Conservation (phyloP, 2,888 invertebrate species). For the Drosophila anomelani region DNA sequence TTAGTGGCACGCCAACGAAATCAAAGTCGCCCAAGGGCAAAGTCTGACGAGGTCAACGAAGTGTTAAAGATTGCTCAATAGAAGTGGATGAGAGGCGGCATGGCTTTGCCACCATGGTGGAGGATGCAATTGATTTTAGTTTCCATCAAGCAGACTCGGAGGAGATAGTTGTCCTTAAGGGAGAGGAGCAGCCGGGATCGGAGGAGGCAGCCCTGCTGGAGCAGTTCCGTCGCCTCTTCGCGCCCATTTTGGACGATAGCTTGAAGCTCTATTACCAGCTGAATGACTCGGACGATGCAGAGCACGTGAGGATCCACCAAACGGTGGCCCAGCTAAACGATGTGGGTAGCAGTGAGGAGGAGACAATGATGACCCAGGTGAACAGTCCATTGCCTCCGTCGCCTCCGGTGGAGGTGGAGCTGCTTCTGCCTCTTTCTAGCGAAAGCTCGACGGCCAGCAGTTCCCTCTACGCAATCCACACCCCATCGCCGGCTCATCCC, state of each 20-base stretch:
- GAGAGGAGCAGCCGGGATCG: conserved; percentile 11
- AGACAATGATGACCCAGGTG: conserved; percentile 55
- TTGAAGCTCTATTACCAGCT: conserved; percentile 70
- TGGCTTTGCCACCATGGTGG: conserved; percentile 56
- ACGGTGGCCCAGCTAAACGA: conserved; percentile 76
- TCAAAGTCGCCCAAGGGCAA: conserved; percentile 83
- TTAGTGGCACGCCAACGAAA: conserved; percentile 79
- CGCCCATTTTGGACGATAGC: conserved; percentile 66
- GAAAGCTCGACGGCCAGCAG: conserved; percentile 71
- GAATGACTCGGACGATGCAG: conserved; percentile 60
- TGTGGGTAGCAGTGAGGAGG: conserved; percentile 69
- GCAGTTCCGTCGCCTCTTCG: conserved; percentile 75
- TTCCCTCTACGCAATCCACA: conserved; percentile 77
- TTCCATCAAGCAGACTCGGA: conserved; percentile 53
- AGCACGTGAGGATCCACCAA: conserved; percentile 74
- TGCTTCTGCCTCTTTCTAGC: conserved; percentile 34
- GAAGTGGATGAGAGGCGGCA: conserved; percentile 69
- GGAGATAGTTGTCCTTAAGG: conserved; percentile 21
- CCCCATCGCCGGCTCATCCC: conserved; percentile 66
- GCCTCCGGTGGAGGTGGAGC: conserved; percentile 35
- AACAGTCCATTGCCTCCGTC: conserved; percentile 35
- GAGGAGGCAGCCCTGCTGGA: conserved; percentile 59
- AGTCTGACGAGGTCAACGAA: conserved; percentile 85
- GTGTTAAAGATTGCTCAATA: conserved; percentile 85
- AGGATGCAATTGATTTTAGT: conserved; percentile 68